Evolutionary conservation across 2,797 vertebrate species (phyloP).

Genomic region (Garrulus glandarius): DNA sequence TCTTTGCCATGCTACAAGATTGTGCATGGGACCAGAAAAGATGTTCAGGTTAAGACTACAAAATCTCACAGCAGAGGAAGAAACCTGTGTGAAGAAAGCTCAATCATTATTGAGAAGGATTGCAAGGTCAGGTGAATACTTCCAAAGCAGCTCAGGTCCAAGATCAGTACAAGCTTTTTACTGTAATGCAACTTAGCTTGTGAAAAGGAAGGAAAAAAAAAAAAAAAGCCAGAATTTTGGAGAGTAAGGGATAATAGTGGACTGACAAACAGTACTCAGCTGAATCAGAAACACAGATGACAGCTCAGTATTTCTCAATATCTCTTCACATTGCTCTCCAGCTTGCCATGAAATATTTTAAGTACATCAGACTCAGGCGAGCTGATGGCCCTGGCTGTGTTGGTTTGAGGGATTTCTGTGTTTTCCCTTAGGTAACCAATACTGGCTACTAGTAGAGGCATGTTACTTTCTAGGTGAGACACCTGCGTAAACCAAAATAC

Average conservation of each 20-base stretch:
- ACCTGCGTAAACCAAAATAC: background rate
- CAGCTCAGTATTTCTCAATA: background rate
- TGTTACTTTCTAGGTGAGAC: background rate
- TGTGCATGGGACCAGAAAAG: background rate
- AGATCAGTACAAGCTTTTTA: background rate
- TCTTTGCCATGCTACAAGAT: background rate
- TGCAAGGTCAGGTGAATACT: background rate
- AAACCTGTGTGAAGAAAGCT: background rate
- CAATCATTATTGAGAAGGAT: background rate
- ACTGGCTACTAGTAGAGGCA: background rate
- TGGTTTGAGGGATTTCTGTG: background rate
- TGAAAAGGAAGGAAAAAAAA: background rate
- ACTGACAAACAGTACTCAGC: background rate
- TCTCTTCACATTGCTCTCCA: background rate
- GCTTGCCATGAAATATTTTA: background rate
- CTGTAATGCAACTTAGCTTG: background rate
- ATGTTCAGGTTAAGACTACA: background rate
- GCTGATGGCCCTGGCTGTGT: background rate
- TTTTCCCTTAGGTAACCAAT: background rate
- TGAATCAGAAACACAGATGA: background rate
- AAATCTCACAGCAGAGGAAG: background rate
- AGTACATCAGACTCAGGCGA: background rate
- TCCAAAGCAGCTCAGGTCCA: background rate
- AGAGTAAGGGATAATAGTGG: background rate
- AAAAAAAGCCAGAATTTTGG: background rate